Evolutionary conservation across 1,140 invertebrate genomes (phyloP).

Genomic region (Saxidomus purpurata): DNA sequence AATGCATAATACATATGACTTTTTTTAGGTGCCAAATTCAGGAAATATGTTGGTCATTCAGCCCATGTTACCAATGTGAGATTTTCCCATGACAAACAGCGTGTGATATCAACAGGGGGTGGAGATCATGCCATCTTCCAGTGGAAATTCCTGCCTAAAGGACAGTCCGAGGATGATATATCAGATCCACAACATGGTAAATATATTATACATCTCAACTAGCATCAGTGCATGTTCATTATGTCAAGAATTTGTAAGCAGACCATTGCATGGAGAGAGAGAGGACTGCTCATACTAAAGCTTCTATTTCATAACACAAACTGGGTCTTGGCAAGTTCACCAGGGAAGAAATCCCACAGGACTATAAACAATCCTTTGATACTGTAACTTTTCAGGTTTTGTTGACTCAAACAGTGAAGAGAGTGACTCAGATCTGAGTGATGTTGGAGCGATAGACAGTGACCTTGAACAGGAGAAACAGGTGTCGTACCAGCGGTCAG

Average conservation of each 20-base stretch:
- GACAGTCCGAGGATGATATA: slow-evolving; percentile 71
- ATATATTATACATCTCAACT: too few species aligned
- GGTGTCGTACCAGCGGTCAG: slow-evolving; percentile 82
- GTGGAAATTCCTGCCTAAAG: slow-evolving; percentile 84
- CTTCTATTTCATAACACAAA: too few species aligned
- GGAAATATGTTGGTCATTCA: slow-evolving; percentile 86
- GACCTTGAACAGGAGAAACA: slow-evolving; percentile 86
- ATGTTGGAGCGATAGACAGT: slow-evolving; percentile 85
- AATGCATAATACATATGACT: too few species aligned
- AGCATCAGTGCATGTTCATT: too few species aligned
- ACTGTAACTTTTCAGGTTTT: slow-evolving; percentile 80
- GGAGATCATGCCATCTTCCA: slow-evolving; percentile 87
- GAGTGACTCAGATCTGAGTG: slow-evolving; percentile 86
- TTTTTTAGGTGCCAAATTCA: slow-evolving; percentile 85
- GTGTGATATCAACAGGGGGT: slow-evolving; percentile 85
- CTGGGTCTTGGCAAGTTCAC: too few species aligned
- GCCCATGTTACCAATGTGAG: slow-evolving; percentile 87
- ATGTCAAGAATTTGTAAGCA: too few species aligned
- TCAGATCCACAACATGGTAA: slow-evolving; percentile 80
- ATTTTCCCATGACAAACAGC: slow-evolving; percentile 83
- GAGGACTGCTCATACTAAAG: too few species aligned
- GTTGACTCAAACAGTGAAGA: slow-evolving; percentile 86
- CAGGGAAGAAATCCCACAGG: too few species aligned
- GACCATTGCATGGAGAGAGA: too few species aligned
- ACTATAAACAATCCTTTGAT: too few species aligned